Conservation (phyloP, 2,888 invertebrate genomes). For the Standfussiana lucernea region DNA sequence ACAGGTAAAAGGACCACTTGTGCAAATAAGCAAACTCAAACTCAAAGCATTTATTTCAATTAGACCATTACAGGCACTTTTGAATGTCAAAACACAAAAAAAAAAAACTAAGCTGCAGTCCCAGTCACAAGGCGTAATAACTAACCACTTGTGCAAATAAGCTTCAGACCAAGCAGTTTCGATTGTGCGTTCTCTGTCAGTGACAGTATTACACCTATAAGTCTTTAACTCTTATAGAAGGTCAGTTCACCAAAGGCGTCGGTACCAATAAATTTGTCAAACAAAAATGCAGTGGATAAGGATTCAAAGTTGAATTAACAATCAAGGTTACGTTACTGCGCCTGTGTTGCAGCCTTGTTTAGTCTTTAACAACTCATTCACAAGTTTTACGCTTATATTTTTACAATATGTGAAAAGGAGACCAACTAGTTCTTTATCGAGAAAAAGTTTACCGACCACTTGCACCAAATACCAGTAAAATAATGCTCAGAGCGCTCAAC, state of each 20-base stretch:
- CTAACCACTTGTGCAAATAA: no score
- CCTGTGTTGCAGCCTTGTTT: conserved; percentile 33
- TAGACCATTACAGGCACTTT: no score
- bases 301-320: conserved; percentile 41
- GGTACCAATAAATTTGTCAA: neutral
- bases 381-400: conserved; percentile 27
- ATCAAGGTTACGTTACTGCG: conserved; percentile 51
- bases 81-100: no score
- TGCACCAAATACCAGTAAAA: neutral
- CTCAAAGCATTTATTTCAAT: no score
- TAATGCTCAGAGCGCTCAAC: neutral
- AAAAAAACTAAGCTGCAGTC: no score
- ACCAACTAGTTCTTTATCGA: neutral
- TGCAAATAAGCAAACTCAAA: no score
- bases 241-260: neutral
- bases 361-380: conserved; percentile 45
- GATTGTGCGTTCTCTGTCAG: neutral
- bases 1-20: neutral
- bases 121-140: no score
- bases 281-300: conserved; percentile 1
- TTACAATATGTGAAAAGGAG: conserved; percentile 22
- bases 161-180: neutral
- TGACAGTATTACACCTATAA: neutral
- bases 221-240: neutral
- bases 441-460: neutral